Conservation (phyloP, 2,113 vertebrate genomes). For the Sapayoa aenigma region DNA sequence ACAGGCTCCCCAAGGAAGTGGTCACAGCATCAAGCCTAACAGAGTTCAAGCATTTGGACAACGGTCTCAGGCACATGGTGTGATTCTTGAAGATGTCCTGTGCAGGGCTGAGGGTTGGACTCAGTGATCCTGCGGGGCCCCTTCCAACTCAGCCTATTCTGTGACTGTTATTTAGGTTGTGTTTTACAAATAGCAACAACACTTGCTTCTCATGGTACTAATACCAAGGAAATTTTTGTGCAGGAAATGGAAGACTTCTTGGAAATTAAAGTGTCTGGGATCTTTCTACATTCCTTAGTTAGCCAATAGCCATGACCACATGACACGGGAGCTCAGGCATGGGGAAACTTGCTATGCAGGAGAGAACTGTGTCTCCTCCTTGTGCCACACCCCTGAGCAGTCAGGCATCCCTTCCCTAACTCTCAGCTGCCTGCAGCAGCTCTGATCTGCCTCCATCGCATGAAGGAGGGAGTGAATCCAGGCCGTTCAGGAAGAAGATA, state of each 20-base stretch:
- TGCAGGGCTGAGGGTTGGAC: not conserved
- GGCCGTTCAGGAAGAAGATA: rapidly evolving
- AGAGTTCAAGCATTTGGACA: not conserved
- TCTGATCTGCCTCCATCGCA: not conserved
- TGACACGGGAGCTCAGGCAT: rapidly evolving
- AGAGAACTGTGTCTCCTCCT: not conserved
- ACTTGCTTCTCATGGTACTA: not conserved
- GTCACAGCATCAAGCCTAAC: too few relatives aligned
- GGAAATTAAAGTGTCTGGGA: not conserved
- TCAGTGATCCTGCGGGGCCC: not conserved
- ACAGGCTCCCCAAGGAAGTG: not conserved
- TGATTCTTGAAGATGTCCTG: not conserved
- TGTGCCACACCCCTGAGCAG: not conserved
- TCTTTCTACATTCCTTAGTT: not conserved
- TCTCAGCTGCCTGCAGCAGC: not conserved
- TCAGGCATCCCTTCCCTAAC: not conserved
- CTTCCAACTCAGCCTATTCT: not conserved
- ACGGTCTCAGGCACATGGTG: not conserved
- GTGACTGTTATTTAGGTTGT: not conserved
- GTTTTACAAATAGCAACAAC: not conserved
- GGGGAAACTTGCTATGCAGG: not conserved
- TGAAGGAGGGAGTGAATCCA: not conserved
- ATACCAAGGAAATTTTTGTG: not conserved
- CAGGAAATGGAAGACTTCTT: rapidly evolving
- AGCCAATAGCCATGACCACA: not conserved